These are phyloP conservation scores for Allolobophora icterica DNA, from an alignment of 2,888 invertebrate species.

Conservation along the genomic window DNA sequence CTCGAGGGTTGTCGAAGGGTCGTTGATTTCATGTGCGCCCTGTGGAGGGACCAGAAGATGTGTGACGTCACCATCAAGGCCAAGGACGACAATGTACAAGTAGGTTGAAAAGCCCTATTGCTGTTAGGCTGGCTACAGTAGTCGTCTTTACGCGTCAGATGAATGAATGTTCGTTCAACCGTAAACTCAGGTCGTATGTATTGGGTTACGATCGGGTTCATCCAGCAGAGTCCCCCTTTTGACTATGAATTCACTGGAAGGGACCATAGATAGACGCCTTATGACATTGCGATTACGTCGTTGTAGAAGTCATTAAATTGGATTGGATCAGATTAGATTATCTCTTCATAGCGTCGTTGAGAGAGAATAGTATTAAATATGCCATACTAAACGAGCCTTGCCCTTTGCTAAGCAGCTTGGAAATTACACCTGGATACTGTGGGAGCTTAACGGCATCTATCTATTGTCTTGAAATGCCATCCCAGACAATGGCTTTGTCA, in stretches of 20 bases:
- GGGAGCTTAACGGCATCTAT: neutral
- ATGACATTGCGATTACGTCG: neutral
- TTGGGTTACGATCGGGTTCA: too few relatives aligned
- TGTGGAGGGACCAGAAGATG: conserved; percentile 40
- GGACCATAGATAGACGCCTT: neutral
- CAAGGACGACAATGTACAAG: conserved; percentile 11
- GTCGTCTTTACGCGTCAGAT: neutral
- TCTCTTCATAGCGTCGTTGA: too few relatives aligned
- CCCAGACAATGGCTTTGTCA: neutral
- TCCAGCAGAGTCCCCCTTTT: too few relatives aligned
- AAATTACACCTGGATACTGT: neutral
- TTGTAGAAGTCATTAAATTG: neutral
- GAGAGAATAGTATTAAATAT: neutral
- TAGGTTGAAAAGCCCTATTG: neutral
- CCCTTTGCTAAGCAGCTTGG: neutral
- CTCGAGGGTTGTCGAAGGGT: conserved; percentile 33
- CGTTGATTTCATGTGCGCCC: conserved; percentile 39
- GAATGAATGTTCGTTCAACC: neutral
- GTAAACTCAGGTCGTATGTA: too few relatives aligned
- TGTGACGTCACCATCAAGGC: conserved; percentile 40
- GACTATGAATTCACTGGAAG: too few relatives aligned
- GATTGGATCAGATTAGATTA: too few relatives aligned
- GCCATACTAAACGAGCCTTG: neutral
- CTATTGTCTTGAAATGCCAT: neutral
- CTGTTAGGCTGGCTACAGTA: neutral